These are phyloP conservation scores for Drosophila insularis DNA, from an alignment of 1,140 invertebrate species.

Conservation along the genomic window DNA sequence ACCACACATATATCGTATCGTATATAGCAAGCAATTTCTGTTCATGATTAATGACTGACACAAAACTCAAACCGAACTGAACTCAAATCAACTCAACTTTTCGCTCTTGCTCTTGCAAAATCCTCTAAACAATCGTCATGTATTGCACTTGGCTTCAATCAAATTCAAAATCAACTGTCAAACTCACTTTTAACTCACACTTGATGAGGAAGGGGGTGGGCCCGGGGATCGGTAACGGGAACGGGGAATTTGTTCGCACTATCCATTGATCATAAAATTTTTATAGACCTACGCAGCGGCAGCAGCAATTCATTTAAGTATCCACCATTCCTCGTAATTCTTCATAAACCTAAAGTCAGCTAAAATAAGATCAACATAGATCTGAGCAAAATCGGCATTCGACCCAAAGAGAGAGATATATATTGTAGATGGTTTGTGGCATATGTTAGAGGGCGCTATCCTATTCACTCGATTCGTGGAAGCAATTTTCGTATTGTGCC, in stretches of 20 bases:
- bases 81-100: slow-evolving; percentile 8
- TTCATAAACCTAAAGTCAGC: slow-evolving; percentile 72
- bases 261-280: slow-evolving; percentile 81
- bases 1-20: slow-evolving; percentile 59
- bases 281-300: slow-evolving; percentile 64
- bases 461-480: slow-evolving; percentile 57
- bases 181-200: slow-evolving; percentile 56
- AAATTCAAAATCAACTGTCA: slow-evolving; percentile 70
- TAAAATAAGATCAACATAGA: slow-evolving; percentile 70
- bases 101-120: slow-evolving; percentile 55
- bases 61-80: slow-evolving; percentile 24
- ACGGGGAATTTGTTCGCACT: slow-evolving; percentile 63
- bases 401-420: slow-evolving; percentile 27
- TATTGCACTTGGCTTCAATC: slow-evolving; percentile 75
- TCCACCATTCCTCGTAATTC: slow-evolving; percentile 68
- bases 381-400: background rate
- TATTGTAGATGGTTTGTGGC: slow-evolving; percentile 35
- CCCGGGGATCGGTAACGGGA: background rate
- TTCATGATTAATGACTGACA: slow-evolving; percentile 72
- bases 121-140: slow-evolving; percentile 62
- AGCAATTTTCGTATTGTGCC: slow-evolving; percentile 59
- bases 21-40: slow-evolving; percentile 42
- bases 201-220: too few species aligned
- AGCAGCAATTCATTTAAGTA: slow-evolving; percentile 72
- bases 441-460: slow-evolving; percentile 41